Base-by-base conservation (phyloP, 2,888 invertebrate genomes). In the Heliconius hortense region DNA sequence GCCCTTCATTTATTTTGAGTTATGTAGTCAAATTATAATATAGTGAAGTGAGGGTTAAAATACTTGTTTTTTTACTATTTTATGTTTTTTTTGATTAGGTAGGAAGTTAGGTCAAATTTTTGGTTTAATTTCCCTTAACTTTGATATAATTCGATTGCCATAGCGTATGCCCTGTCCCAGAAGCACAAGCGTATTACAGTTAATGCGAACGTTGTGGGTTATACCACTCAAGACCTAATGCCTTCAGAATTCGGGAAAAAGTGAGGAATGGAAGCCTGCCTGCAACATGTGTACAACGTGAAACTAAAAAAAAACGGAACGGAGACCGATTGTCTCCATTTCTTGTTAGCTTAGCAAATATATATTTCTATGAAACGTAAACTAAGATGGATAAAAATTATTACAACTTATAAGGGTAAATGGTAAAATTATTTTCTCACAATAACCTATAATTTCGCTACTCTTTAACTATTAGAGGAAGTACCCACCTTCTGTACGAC, bases 401-500 rank as follows among this genome's bases (percentile, higher is more conserved):
- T 35, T 13, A 35, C 1, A 64, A 39, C 13, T 24, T 66, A 66
- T 66, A 24, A 66, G 35, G 39, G 64, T 24, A 66, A 24, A 66
- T 21, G 48, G 24, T 68, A 48, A 48, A 68, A 31, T n/a, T 2
- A 31, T 35, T 59, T 71, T 71, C 70, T 71, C 70, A 71, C 70
- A 71, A 39, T 59, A 71, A 71, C 62, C 24, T 72, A 73, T 73
- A 56, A 66, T 53, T 68, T 66, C 3, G 72, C 35, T 24, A 56
- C n/a, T 21, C 15, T 60, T 59, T 35, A 26, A 59, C 24, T 18
- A 13, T 59, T 31, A n/a, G 0, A 69, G 35, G 24, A 56, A 56
- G 59, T 53, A 21, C 18, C 8, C 8, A 21, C 53, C 43, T 5
- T 48, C 43, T 15, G 0, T 35, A 8, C 18, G 26, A 24, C 24